Evolutionary conservation across 2,113 vertebrate species (phyloP), one percentile per base, ranked within the genome.

Genomic region (Phoxinus phoxinus): DNA sequence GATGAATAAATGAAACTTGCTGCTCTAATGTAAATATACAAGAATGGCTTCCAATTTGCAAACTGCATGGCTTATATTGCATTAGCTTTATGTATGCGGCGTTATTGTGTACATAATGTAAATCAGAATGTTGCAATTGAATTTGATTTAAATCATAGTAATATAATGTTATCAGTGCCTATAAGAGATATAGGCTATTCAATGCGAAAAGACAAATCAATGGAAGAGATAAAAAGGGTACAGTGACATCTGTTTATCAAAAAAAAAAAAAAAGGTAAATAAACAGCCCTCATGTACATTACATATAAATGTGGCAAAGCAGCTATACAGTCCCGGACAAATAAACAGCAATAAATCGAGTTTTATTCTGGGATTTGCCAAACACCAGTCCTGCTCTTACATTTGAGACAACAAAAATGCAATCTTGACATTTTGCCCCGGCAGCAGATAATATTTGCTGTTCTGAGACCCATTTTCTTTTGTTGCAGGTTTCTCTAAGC

Each of bases 351-450:
- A 92, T 91, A 90, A 91, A 93, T 91, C 91, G 81, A 87, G 85
- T 89, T 93, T 94, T 92, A 92, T 93, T 94, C 90, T 92, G 90
- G 92, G 93, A 94, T 93, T 94, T 94, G 87, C 89, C 88, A 89
- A 90, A 93, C 91, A 94, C 74, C 88, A 82, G 90, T 89, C 91
- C 90, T 88, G 85, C 90, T 91, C 86, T 88, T 88, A 87, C 90
- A 92, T 94, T 93, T 93, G 92, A 95, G 92, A 94, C 92, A 94
- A 94, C 93, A 94, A 94, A 93, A 94, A 53, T 90, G 88, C 93
- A 94, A 93, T 94, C 93, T 95, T 94, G 93, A 95, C 94, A 94
- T 94, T 92, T 94, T 94, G 93, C 93, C 94, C 94, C 87, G 91
- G 91, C 92, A 93, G 93, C 92, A 94, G 92, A 94, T 95, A 94